A percentile compares a stretch with the other conserved stretches of the same genome.
These are phyloP conservation scores for Harpagoxenus sublaevis DNA, from an alignment of 2,888 invertebrate genomes.

Conservation along the genomic window DNA sequence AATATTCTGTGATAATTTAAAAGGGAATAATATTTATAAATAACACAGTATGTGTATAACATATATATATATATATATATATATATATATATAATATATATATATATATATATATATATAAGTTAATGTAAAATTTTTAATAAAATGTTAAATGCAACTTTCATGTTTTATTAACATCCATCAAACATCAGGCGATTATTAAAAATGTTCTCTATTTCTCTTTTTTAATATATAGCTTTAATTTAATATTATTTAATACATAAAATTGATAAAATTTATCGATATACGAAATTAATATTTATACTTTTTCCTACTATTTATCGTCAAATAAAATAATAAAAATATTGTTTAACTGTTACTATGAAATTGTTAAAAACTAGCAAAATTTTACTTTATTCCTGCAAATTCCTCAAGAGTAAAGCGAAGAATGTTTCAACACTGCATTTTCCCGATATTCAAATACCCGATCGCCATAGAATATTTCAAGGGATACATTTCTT, in stretches of 20 bases:
- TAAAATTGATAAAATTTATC: not conserved
- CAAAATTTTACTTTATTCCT: not conserved
- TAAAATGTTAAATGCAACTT: not conserved
- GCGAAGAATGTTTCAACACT: not conserved
- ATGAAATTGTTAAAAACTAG: not conserved
- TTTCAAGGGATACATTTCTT: not conserved
- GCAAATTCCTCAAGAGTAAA: not conserved
- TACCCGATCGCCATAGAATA: not conserved
- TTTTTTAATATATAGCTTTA: not conserved
- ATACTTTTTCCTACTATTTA: not conserved
- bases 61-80: too few species aligned
- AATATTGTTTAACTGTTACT: not conserved
- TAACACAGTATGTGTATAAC: not conserved
- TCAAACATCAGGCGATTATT: not conserved
- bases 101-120: too few species aligned
- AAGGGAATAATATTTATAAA: not conserved
- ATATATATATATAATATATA: too few species aligned
- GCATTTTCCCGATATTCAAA: not conserved
- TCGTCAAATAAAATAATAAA: conserved; percentile 2
- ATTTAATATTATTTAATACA: conserved; percentile 6
- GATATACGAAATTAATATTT: not conserved
- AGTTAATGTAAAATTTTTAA: not conserved
- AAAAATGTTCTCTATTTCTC: not conserved
- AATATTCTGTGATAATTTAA: not conserved
- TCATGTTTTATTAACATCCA: not conserved